Evolutionary conservation across 2,797 vertebrate species (phyloP).

Genomic region (Lateolabrax maculatus): DNA sequence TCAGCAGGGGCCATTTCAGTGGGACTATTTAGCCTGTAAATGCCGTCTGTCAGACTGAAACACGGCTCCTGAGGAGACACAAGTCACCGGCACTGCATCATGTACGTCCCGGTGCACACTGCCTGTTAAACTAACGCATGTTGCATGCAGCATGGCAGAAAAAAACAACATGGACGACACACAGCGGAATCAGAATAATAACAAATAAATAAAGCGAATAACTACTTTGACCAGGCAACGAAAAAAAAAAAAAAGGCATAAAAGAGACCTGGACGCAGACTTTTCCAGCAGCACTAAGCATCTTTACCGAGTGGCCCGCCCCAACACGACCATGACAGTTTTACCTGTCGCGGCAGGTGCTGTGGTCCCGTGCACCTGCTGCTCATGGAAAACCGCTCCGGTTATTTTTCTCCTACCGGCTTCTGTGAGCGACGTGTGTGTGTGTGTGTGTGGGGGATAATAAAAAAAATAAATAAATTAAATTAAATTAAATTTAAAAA

Average conservation of each 20-base stretch:
- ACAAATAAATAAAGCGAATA: too few relatives aligned
- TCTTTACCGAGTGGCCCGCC: too few relatives aligned
- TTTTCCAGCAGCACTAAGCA: background rate
- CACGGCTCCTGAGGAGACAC: slow-evolving; percentile 16
- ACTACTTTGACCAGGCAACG: too few relatives aligned
- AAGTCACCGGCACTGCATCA: slow-evolving; percentile 52
- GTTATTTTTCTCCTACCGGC: slow-evolving; percentile 35
- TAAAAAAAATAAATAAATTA: too few relatives aligned
- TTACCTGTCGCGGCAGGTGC: slow-evolving; percentile 84
- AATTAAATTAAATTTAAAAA: too few relatives aligned
- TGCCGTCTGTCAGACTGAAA: background rate
- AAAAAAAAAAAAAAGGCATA: too few relatives aligned
- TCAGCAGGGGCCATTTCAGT: background rate
- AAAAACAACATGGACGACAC: background rate
- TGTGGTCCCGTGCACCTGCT: slow-evolving; percentile 75
- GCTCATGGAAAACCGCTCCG: slow-evolving; percentile 49
- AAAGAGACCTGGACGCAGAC: too few relatives aligned
- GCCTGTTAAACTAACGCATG: slow-evolving; percentile 58
- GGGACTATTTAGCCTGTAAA: background rate
- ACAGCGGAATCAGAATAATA: too few relatives aligned
- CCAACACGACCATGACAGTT: too few relatives aligned
- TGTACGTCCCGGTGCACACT: slow-evolving; percentile 52
- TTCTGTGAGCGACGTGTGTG: too few relatives aligned
- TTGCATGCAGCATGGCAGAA: slow-evolving; percentile 41
- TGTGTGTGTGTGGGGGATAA: too few relatives aligned